These are phyloP conservation scores for Paracyclopina nana DNA, from an alignment of 1,140 invertebrate species.

Conservation along the genomic window DNA sequence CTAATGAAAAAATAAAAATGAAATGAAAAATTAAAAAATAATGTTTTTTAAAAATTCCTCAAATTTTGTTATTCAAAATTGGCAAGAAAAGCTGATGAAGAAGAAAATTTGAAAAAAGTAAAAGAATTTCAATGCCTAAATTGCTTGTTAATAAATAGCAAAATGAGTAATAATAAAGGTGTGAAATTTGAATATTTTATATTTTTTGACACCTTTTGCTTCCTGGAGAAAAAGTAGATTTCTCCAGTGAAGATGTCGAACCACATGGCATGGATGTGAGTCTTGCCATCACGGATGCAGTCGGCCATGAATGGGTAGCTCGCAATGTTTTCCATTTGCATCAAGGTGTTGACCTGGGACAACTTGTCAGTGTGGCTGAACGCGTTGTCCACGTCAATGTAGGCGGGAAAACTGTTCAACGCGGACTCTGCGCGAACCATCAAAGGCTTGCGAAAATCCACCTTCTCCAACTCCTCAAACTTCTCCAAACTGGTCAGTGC, in stretches of 20 bases:
- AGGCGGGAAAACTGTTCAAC: slow-evolving; percentile 65
- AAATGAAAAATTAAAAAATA: no score
- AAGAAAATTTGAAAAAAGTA: no score
- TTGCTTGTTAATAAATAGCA: no score
- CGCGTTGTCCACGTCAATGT: slow-evolving; percentile 78
- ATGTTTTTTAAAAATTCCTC: no score
- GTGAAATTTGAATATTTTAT: background rate
- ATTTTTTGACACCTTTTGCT: background rate
- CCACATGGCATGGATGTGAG: slow-evolving; percentile 84
- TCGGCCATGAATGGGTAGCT: slow-evolving; percentile 80
- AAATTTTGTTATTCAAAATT: no score
- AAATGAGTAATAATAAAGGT: no score
- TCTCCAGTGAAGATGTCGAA: slow-evolving; percentile 93
- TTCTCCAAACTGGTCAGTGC: background rate
- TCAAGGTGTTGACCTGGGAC: slow-evolving; percentile 82
- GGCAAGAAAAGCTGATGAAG: no score
- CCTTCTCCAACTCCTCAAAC: background rate
- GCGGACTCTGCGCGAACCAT: slow-evolving; percentile 65
- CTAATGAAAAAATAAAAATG: no score
- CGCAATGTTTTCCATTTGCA: slow-evolving; percentile 82
- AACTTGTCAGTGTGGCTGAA: slow-evolving; percentile 75
- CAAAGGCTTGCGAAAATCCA: slow-evolving; percentile 42
- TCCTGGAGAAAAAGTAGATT: slow-evolving; percentile 55
- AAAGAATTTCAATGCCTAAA: no score
- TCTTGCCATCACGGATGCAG: slow-evolving; percentile 50